Conservation (phyloP, 2,797 vertebrate species). For the Chloroceryle amazona region DNA sequence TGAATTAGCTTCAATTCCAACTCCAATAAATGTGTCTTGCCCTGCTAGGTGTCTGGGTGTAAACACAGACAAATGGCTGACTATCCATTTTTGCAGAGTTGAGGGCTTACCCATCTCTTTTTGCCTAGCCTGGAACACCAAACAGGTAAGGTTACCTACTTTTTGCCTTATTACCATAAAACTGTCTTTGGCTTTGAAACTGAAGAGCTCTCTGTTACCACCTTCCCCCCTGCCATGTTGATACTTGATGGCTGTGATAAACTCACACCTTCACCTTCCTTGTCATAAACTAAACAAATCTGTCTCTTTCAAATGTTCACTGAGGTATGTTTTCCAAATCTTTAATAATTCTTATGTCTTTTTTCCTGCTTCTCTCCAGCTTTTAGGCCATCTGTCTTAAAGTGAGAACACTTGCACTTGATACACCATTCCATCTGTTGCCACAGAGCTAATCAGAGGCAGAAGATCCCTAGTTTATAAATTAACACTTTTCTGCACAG, state of each 20-base stretch:
- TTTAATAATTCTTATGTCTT: background rate
- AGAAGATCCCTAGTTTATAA: background rate
- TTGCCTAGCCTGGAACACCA: background rate
- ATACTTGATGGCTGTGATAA: background rate
- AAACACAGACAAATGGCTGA: background rate
- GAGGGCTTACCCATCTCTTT: background rate
- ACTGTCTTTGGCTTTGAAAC: background rate
- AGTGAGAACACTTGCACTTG: constrained; percentile 9
- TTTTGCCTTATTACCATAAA: background rate
- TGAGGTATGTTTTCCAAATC: background rate
- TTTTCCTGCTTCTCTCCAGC: constrained; percentile 19
- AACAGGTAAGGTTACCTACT: background rate
- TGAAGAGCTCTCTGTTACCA: background rate
- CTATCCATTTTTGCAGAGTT: background rate
- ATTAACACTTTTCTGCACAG: background rate
- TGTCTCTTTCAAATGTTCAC: background rate
- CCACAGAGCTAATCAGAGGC: background rate
- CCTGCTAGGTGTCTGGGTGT: background rate
- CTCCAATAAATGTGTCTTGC: background rate
- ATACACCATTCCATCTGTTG: constrained; percentile 12
- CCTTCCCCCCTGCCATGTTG: background rate
- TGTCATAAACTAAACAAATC: constrained; percentile 16
- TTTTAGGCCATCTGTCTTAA: constrained; percentile 44
- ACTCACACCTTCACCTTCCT: background rate
- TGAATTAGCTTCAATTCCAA: background rate